Evolutionary conservation across 2,113 vertebrate species (phyloP).

Genomic region (Stigmatopora nigra): DNA sequence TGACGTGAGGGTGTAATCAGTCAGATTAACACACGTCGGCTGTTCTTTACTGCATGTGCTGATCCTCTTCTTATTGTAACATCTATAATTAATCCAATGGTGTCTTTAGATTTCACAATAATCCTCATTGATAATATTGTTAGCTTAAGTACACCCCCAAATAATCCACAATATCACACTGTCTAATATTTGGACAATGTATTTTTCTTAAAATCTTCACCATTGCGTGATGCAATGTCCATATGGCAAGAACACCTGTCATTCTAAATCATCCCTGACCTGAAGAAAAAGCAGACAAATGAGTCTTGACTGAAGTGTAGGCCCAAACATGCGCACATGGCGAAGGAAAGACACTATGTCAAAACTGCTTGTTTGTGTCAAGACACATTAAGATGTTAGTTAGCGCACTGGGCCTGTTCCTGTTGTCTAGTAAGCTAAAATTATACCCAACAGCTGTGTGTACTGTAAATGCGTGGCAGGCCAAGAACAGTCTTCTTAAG

Average conservation of each 20-base stretch:
- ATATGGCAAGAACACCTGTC: neutral
- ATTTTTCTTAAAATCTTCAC: too few species aligned
- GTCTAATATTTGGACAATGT: too few species aligned
- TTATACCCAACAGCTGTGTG: slow-evolving; percentile 12
- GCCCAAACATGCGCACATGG: slow-evolving; percentile 33
- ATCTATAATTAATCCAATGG: slow-evolving; percentile 53
- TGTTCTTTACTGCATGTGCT: slow-evolving; percentile 36
- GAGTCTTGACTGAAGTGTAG: slow-evolving; percentile 37
- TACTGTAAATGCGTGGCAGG: neutral
- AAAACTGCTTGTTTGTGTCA: slow-evolving; percentile 45
- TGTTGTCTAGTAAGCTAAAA: slow-evolving; percentile 47
- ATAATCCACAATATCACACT: too few species aligned
- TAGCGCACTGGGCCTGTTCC: slow-evolving; percentile 15
- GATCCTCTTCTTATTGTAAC: slow-evolving; percentile 59
- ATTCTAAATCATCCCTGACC: slow-evolving; percentile 2
- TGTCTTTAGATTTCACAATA: slow-evolving; percentile 6
- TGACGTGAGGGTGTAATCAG: slow-evolving; percentile 59
- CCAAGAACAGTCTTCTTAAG: slow-evolving; percentile 1
- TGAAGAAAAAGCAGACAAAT: slow-evolving; percentile 9
- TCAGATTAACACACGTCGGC: slow-evolving; percentile 46
- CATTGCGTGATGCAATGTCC: neutral
- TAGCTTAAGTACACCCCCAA: too few species aligned
- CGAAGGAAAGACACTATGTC: slow-evolving; percentile 49
- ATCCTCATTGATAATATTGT: too few species aligned
- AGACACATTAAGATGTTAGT: slow-evolving; percentile 40